Evolutionary conservation across 2,797 vertebrate species (phyloP).

Genomic region (Phataginus tetradactyla): DNA sequence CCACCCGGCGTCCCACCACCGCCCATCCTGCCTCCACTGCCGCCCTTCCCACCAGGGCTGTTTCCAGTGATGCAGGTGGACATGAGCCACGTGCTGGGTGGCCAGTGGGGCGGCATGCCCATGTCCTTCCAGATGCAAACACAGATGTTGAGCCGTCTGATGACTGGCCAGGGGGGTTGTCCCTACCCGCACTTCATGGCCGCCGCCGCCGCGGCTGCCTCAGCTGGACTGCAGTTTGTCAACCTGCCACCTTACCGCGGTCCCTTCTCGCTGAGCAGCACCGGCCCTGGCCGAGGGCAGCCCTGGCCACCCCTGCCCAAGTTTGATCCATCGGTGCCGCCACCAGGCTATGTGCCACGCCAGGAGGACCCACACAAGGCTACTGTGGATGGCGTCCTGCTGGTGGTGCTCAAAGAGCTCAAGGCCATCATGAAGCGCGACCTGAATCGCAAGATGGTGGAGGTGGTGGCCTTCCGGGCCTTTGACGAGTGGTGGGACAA

Average conservation of each 20-base stretch:
- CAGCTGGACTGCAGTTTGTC: slow-evolving; percentile 89
- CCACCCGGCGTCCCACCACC: slow-evolving; percentile 90
- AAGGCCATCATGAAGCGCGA: slow-evolving; percentile 99
- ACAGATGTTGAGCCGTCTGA: slow-evolving; percentile 98
- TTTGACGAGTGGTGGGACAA: slow-evolving; percentile 99
- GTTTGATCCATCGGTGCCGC: slow-evolving; percentile 97
- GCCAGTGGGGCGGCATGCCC: slow-evolving; percentile 96
- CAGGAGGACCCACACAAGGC: slow-evolving; percentile 99
- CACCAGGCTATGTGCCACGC: slow-evolving; percentile 94
- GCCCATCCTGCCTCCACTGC: slow-evolving; percentile 91
- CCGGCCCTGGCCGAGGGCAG: slow-evolving; percentile 88
- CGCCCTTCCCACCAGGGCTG: slow-evolving; percentile 91
- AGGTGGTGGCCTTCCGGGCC: slow-evolving; percentile 97
- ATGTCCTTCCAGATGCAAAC: slow-evolving; percentile 99
- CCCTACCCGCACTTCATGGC: slow-evolving; percentile 93
- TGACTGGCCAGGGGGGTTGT: slow-evolving; percentile 94
- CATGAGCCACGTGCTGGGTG: slow-evolving; percentile 94
- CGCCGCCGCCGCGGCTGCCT: slow-evolving; percentile 51
- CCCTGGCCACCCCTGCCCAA: slow-evolving; percentile 95
- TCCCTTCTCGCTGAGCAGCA: slow-evolving; percentile 89
- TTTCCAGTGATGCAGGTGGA: slow-evolving; percentile 96
- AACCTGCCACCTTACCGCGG: slow-evolving; percentile 90
- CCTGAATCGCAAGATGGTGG: slow-evolving; percentile 99
- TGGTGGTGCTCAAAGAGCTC: slow-evolving; percentile 97
- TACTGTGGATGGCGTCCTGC: slow-evolving; percentile 96